These are phyloP conservation scores for Pluvialis apricaria DNA, from an alignment of 2,113 vertebrate species.

Conservation along the genomic window DNA sequence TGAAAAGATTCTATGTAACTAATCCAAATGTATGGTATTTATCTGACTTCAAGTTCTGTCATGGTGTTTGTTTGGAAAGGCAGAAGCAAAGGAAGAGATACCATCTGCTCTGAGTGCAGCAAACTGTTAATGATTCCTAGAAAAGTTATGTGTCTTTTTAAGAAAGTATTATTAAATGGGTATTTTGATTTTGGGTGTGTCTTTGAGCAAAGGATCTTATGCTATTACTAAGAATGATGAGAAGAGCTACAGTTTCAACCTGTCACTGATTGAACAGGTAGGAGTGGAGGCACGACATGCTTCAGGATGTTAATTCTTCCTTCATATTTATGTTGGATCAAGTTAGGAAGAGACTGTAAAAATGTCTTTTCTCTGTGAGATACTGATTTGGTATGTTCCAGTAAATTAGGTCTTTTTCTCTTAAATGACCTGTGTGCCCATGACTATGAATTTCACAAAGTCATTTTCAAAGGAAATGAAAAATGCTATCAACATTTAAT, in stretches of 20 bases:
- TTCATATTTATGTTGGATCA: background rate
- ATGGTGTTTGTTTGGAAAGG: background rate
- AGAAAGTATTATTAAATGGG: background rate
- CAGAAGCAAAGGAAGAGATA: background rate
- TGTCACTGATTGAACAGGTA: background rate
- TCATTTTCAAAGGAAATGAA: constrained; percentile 3
- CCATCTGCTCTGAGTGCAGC: background rate
- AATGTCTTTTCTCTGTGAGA: constrained; percentile 16
- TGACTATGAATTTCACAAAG: constrained; percentile 1
- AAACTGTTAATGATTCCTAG: background rate
- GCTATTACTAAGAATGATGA: background rate
- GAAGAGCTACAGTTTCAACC: background rate
- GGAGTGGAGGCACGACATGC: background rate
- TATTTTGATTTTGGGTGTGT: background rate
- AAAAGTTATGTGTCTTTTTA: background rate
- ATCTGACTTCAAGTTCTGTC: background rate
- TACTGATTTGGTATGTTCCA: background rate
- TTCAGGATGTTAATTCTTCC: background rate
- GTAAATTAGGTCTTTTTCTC: constrained; percentile 20
- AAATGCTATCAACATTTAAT: constrained; percentile 20
- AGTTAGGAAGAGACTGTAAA: background rate
- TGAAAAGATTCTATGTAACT: background rate
- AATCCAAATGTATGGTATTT: background rate
- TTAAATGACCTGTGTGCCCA: background rate
- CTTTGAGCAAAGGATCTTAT: background rate